A percentile compares a stretch with the other conserved stretches of the same genome.
These are phyloP conservation scores for Drosophila mauritiana DNA, from an alignment of 1,140 invertebrate species.

Conservation along the genomic window DNA sequence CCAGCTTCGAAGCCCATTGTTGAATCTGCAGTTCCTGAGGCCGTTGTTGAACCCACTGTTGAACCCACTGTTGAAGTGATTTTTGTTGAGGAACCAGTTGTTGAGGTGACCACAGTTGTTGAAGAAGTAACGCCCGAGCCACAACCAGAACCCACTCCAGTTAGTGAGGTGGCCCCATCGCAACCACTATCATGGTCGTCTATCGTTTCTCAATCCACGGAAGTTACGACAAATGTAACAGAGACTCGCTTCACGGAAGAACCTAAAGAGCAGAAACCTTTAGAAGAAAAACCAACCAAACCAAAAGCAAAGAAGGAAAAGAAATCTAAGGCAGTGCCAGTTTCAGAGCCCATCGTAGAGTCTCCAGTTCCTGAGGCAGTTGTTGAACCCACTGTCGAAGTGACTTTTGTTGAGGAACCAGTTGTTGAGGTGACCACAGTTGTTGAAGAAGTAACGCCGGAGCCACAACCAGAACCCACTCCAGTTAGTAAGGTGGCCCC, in stretches of 20 bases:
- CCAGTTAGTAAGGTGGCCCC: not conserved
- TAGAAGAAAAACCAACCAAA: slow-evolving; percentile 6
- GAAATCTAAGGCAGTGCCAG: slow-evolving; percentile 33
- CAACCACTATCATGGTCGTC: slow-evolving; percentile 2
- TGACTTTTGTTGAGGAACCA: not conserved
- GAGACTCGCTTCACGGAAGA: not conserved
- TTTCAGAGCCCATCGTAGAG: not conserved
- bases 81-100: not conserved
- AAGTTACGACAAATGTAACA: not conserved
- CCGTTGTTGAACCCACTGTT: too few relatives aligned
- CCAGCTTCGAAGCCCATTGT: not conserved
- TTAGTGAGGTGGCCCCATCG: not conserved
- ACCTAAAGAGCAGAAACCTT: not conserved
- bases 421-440: not conserved
- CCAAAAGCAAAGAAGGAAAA: slow-evolving; percentile 33
- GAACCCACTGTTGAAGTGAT: too few relatives aligned
- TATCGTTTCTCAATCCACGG: slow-evolving; percentile 1
- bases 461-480: not conserved
- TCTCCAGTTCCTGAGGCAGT: not conserved
- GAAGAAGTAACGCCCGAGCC: not conserved
- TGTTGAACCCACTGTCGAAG: slow-evolving; percentile 6
- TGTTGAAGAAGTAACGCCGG: not conserved
- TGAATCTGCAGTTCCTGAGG: not conserved
- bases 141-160: not conserved
- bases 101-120: not conserved